A percentile compares a stretch with the other conserved stretches of the same genome.
phyloP scores from a whole-genome alignment of 2,113 vertebrate species.

The Tretioscincus oriximinensis region DNA sequence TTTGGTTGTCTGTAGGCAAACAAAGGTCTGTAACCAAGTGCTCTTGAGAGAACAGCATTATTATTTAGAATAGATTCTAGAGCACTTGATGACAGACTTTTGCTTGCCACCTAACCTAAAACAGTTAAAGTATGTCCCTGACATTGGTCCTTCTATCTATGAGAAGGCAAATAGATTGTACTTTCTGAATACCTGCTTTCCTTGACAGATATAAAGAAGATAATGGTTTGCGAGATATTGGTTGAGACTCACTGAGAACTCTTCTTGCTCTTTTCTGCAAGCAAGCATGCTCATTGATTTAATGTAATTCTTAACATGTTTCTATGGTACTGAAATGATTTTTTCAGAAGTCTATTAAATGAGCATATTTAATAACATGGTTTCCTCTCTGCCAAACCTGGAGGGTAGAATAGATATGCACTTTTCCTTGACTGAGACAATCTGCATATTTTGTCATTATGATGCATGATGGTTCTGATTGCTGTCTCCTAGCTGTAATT shows the following conservation, averaged over 20 bases:
- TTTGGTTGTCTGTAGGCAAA: background rate
- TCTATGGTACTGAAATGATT: background rate
- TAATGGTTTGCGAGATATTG: background rate
- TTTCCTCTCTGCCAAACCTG: constrained; percentile 48
- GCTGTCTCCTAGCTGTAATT: constrained; percentile 65
- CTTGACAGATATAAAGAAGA: background rate
- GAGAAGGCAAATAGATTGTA: background rate
- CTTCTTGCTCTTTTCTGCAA: background rate
- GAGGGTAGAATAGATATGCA: constrained; percentile 37
- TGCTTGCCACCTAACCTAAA: too few relatives aligned
- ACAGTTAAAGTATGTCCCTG: too few relatives aligned
- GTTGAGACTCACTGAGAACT: background rate
- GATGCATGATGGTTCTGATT: constrained; percentile 55
- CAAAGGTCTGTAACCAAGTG: too few relatives aligned
- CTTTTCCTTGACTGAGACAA: constrained; percentile 25
- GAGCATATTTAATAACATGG: constrained; percentile 62
- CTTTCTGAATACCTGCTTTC: background rate
- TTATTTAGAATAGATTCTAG: too few relatives aligned
- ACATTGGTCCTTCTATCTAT: too few relatives aligned
- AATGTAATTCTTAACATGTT: background rate
- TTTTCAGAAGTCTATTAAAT: constrained; percentile 30
- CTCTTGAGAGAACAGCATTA: too few relatives aligned
- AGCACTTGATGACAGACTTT: too few relatives aligned
- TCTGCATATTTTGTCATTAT: constrained; percentile 64
- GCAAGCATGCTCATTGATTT: background rate